phyloP scores from a whole-genome alignment of 1,140 invertebrate genomes.

The Colletes latitarsis region DNA sequence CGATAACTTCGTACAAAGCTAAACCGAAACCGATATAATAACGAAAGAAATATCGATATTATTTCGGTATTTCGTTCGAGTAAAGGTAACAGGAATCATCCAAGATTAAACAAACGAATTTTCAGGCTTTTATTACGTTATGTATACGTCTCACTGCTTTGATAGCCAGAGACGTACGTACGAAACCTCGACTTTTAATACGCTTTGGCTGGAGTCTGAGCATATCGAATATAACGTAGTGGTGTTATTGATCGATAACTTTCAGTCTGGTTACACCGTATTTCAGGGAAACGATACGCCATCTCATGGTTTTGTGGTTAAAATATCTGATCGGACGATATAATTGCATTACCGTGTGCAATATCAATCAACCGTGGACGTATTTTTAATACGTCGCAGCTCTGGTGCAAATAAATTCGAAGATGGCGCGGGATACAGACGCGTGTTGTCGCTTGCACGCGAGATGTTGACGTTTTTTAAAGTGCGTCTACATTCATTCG shows the following conservation, averaged over 20 bases:
- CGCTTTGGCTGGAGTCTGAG: neutral
- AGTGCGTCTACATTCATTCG: neutral
- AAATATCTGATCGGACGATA: constrained; percentile 32
- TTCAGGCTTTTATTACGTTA: no score
- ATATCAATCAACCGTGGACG: no score
- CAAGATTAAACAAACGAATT: no score
- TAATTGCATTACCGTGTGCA: neutral
- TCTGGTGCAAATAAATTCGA: neutral
- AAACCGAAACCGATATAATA: no score
- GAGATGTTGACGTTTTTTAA: neutral
- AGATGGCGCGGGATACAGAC: neutral
- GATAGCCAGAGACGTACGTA: neutral
- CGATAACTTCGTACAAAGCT: no score
- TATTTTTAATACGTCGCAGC: neutral
- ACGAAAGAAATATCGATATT: no score
- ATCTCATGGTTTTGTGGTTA: constrained; percentile 29
- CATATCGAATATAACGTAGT: constrained; percentile 17
- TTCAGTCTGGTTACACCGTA: constrained; percentile 20
- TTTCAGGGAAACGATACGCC: constrained; percentile 21
- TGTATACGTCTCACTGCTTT: no score
- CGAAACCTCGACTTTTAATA: constrained; percentile 11
- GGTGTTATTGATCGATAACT: constrained; percentile 35
- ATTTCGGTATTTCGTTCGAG: no score
- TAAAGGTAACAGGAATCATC: no score
- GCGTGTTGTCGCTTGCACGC: neutral